Evolutionary conservation across 2,797 vertebrate genomes (phyloP), one percentile per base, ranked within the genome.

Genomic region (Lepus oiostolus): DNA sequence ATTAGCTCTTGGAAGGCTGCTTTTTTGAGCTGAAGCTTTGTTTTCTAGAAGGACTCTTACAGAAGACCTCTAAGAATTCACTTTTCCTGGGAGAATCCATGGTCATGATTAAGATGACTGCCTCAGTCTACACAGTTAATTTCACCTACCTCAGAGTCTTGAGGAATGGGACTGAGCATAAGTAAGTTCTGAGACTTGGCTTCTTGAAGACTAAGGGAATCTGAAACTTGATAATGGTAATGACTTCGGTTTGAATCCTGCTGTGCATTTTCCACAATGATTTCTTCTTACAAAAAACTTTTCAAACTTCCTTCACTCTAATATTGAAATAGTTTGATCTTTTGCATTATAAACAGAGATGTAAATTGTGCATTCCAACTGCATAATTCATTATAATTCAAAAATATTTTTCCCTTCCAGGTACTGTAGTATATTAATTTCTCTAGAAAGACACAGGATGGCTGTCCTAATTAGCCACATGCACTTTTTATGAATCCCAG

Each of bases 331-430:
- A 26, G 28, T 42, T 74, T 82, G 60, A 80, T 93, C 52, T 67
- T 86, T 21, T 86, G 22, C 76, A 58, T 91, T 30, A 75, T 76
- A 70, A 76, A n/a, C 1, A 7, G 32, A 77, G 54, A 47, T 75
- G 50, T 79, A 75, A 93, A 88, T 13, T 75, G 5, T 92, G 28
- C 10, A 72, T 86, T 86, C n/a, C 54, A 74, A 76, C 87, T 92
- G 54, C 60, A 77, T 76, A 85, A 60, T 32, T 90, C 13, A 58
- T 87, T 90, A 11, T 60, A 88, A 92, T 90, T 26, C 16, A 87
- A 71, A 91, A 79, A 82, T 47, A 22, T 76, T 86, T 24, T 42
- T n/a, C 19, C 42, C 28, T 93, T 84, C 16, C 13, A 87, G 47
- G 14, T 83, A 62, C 21, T 83, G 1, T 82, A 60, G 11, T 65